Evolutionary conservation across 2,888 invertebrate genomes (phyloP), one percentile per base, ranked within the genome.

Genomic region (Agonum fuliginosum): DNA sequence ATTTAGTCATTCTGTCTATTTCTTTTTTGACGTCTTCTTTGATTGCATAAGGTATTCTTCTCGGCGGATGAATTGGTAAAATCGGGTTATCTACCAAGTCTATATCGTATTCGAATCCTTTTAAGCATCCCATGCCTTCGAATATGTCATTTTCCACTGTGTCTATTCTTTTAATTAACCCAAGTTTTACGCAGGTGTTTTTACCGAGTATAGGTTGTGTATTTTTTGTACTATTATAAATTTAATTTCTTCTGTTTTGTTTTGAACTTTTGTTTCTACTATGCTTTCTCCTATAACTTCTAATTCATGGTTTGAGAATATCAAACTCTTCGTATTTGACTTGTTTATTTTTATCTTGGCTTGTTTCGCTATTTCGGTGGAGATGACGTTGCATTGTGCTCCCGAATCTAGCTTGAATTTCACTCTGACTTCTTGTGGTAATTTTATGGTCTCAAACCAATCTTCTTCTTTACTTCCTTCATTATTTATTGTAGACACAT

Each of bases 1-100:
- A n/a, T 43, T 43, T 43, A 0, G 46, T 20, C 69, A 69, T 69
- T 24, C 12, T 43, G 4, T 41, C 69, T 22, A 41, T 19, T 24
- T 81, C 80, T 4, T 72, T 76, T 3, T 81, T 77, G 46, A 81
- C 81, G 78, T 83, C 81, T 17, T 82, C 81, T 82, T 83, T 83
- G 71, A 83, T 82, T n/a, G 51, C 17, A 58, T 62, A 43, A 4
- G 80, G 78, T 17, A 83, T 69, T 12, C 74, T 75, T 6, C 82
- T 78, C 30, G 82, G 79, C 3, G 81, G 30, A 34, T 83, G 17
- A 34, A 30, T 73, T 12, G 73, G n/a, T 62, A 41, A 27, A 1
- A n/a, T 46, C 8, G 41, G 37, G 3, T 73, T 73, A 6, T 74
- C 27, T 12, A 79, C 43, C 14, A 54, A 4, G 46, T 62, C 43